Percentiles rank a stretch among this genome's conserved stretches.
Conservation (phyloP, 2,113 vertebrate genomes). For the Pomatorhinus ruficollis region DNA sequence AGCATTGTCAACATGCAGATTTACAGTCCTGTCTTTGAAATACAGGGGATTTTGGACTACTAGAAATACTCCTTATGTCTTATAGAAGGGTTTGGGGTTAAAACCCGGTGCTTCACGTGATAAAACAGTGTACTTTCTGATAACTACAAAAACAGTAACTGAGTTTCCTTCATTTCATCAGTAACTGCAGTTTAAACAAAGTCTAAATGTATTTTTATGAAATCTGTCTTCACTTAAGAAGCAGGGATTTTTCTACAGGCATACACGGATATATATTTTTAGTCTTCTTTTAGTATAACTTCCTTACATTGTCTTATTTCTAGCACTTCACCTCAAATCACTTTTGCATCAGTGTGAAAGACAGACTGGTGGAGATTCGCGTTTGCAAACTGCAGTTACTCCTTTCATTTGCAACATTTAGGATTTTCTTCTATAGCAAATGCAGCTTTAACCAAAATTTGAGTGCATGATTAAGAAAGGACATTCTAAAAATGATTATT, state of each 20-base stretch:
- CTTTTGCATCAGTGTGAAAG: not conserved
- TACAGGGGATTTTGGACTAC: slow-evolving; percentile 19
- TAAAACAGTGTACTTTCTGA: not conserved
- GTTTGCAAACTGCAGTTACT: slow-evolving; percentile 5
- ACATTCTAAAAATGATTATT: not conserved
- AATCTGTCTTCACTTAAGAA: slow-evolving; percentile 21
- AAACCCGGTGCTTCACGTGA: slow-evolving; percentile 51
- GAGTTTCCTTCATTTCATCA: slow-evolving; percentile 18
- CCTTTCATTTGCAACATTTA: not conserved
- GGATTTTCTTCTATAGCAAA: slow-evolving; percentile 1
- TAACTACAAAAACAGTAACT: not conserved
- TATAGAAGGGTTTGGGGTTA: slow-evolving; percentile 30
- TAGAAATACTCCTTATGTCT: slow-evolving; percentile 9
- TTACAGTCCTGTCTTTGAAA: slow-evolving; percentile 29
- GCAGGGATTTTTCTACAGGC: slow-evolving; percentile 62
- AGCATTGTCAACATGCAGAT: not conserved
- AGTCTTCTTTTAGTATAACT: not conserved
- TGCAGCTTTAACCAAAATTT: slow-evolving; percentile 48
- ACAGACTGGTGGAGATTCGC: not conserved
- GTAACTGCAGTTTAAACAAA: slow-evolving; percentile 10
- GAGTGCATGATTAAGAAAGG: not conserved
- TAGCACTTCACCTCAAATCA: slow-evolving; percentile 18
- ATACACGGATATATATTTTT: not conserved
- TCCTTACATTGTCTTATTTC: not conserved
- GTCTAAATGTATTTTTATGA: slow-evolving; percentile 30